These are phyloP conservation scores for Gadus chalcogrammus DNA, from an alignment of 2,113 vertebrate species.

Conservation along the genomic window DNA sequence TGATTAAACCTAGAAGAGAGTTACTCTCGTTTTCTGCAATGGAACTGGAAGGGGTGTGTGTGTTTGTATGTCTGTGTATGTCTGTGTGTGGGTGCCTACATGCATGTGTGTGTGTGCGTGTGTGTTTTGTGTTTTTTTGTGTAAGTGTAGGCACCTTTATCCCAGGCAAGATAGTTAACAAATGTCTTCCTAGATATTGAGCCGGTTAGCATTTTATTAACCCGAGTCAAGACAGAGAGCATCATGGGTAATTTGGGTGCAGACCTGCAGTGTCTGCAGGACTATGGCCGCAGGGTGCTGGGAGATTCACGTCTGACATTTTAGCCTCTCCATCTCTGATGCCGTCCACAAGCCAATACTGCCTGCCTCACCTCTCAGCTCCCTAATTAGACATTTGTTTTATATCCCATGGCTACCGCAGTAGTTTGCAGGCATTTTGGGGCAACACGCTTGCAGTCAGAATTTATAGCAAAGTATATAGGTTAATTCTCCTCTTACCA, in stretches of 20 bases:
- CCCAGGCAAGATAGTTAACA: conserved; percentile 60
- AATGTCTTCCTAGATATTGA: conserved; percentile 62
- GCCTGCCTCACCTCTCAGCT: conserved; percentile 41
- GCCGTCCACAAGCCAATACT: conserved; percentile 30
- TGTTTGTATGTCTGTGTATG: no score
- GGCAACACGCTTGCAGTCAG: not conserved
- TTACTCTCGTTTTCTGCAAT: conserved; percentile 39
- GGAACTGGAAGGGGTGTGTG: not conserved
- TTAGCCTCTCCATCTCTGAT: conserved; percentile 52
- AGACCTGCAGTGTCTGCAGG: conserved; percentile 63
- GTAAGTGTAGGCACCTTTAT: conserved; percentile 20
- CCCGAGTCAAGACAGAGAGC: conserved; percentile 49
- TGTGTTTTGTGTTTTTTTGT: not conserved
- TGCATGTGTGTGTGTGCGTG: not conserved
- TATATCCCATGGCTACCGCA: conserved; percentile 48
- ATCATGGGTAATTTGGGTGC: conserved; percentile 62
- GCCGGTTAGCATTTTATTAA: conserved; percentile 71
- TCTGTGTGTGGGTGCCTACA: no score
- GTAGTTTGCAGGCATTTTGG: conserved; percentile 22
- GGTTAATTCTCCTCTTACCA: conserved; percentile 30
- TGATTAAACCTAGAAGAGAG: conserved; percentile 66
- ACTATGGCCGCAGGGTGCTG: conserved; percentile 46
- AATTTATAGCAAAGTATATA: conserved; percentile 4
- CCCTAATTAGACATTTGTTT: conserved; percentile 56
- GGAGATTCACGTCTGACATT: conserved; percentile 58